Evolutionary conservation across 2,113 vertebrate species (phyloP), one percentile per base, ranked within the genome.

Genomic region (Petaurus breviceps): DNA sequence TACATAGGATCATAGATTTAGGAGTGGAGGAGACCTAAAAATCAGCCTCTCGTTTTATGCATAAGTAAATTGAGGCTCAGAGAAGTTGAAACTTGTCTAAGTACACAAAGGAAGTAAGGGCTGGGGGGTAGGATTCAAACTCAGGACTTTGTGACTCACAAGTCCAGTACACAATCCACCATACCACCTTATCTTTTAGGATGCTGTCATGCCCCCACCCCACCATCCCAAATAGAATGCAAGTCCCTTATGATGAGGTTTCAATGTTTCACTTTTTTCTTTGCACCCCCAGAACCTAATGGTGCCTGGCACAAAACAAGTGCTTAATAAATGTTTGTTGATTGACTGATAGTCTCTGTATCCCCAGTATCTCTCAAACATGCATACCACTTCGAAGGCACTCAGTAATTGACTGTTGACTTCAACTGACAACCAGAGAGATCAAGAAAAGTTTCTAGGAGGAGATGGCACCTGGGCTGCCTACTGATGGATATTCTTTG

Each of bases 131-230:
- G 24, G 47, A 16, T 47, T 84, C 47, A 91, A 93, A 77, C 12
- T 16, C 55, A 28, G n/a, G n/a, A 1, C 51, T 93, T 22, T 0
- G 0, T 3, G 12, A 4, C 1, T 31, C 37, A 2, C 28, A 0
- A 19, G n/a, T n/a, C 90, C 0, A 11, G 91, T n/a, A 50, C 28
- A 51, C 25, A 43, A 8, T 19, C n/a, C 68, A 84, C 6, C 3
- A n/a, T 5, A 23, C n/a, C 68, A n/a, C n/a, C 22, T 8, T 7
- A 10, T 68, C 6, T 84, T 84, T n/a, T 14, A 84, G 37, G 22
- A 43, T 43, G 0, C 6, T 77, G 6, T 84, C 68, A 49, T 49
- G 7, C n/a, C 2, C 2, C 37, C 22, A 1, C n/a, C 1, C 5
- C 16, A 22, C 6, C 19, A 43, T 43, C 68, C 37, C 37, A n/a